Evolutionary conservation across 2,113 vertebrate genomes (phyloP).

Genomic region (Poeciliopsis prolifica): DNA sequence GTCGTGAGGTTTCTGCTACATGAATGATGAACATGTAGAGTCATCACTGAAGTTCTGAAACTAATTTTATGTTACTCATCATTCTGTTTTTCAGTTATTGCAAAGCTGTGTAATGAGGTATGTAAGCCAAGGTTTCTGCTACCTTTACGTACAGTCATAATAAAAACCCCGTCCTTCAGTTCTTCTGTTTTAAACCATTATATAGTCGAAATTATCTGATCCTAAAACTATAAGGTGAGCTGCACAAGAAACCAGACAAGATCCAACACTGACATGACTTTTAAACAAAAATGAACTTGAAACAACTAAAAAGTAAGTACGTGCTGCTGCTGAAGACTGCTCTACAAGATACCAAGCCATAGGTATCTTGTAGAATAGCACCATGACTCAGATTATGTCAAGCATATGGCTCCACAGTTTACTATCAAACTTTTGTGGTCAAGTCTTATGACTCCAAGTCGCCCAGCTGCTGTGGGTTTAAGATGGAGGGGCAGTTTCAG

Average conservation of each 20-base stretch:
- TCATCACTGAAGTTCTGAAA: slow-evolving; percentile 12
- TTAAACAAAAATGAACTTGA: background rate
- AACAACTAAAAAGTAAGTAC: too few relatives aligned
- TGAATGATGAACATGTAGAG: slow-evolving; percentile 11
- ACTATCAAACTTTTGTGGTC: background rate
- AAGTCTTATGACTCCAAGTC: background rate
- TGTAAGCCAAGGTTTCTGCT: slow-evolving; percentile 2
- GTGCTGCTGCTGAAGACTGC: too few relatives aligned
- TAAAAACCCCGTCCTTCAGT: background rate
- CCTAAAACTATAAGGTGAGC: background rate
- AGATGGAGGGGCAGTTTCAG: too few relatives aligned
- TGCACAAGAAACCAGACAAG: background rate
- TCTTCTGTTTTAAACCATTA: background rate
- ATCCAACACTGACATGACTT: background rate
- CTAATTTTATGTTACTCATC: slow-evolving; percentile 15
- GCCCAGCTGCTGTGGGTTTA: too few relatives aligned
- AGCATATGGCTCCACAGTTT: background rate
- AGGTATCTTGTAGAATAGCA: background rate
- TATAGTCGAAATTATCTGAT: background rate
- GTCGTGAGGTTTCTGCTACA: background rate
- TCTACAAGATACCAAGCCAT: too few relatives aligned
- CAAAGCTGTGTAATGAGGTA: slow-evolving; percentile 58
- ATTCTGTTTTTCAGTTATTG: slow-evolving; percentile 60
- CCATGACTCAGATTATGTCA: background rate
- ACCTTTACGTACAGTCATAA: background rate